A percentile compares a stretch with the other conserved stretches of the same genome.
These are phyloP conservation scores for Rotaria macrura DNA, from an alignment of 2,888 invertebrate genomes.

Conservation along the genomic window DNA sequence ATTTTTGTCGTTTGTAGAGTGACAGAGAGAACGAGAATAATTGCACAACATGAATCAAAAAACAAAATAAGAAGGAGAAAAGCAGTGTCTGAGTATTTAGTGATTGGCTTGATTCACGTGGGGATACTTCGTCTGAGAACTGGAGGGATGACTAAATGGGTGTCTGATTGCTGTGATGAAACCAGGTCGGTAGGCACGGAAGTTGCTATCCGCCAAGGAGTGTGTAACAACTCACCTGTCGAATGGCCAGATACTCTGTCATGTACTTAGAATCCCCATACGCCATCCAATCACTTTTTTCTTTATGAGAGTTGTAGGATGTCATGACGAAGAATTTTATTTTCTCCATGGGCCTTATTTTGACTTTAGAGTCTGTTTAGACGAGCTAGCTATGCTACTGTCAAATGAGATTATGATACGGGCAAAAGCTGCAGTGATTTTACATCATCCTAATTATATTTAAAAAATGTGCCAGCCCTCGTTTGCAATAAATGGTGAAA, in stretches of 20 bases:
- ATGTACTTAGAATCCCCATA: background rate
- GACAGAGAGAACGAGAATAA: too few relatives aligned
- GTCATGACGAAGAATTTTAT: too few relatives aligned
- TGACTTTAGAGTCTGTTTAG: too few relatives aligned
- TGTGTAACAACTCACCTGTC: constrained; percentile 18
- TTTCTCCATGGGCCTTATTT: too few relatives aligned
- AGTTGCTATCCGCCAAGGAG: background rate
- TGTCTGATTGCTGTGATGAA: background rate
- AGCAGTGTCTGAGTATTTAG: background rate
- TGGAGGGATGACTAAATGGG: background rate
- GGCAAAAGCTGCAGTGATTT: too few relatives aligned
- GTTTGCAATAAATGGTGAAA: too few relatives aligned
- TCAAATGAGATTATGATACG: too few relatives aligned
- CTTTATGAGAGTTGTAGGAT: too few relatives aligned
- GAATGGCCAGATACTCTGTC: background rate
- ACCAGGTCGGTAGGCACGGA: background rate
- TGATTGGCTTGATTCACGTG: background rate
- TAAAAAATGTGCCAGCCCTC: too few relatives aligned
- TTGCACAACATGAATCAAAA: background rate
- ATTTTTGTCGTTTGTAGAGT: too few relatives aligned
- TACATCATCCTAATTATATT: too few relatives aligned
- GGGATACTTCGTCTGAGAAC: constrained; percentile 6
- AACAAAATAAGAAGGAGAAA: background rate
- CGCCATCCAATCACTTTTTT: background rate
- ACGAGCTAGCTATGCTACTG: too few relatives aligned